Evolutionary conservation across 1,140 invertebrate species (phyloP), one percentile per base, ranked within the genome.

Genomic region (Theocolax elegans): DNA sequence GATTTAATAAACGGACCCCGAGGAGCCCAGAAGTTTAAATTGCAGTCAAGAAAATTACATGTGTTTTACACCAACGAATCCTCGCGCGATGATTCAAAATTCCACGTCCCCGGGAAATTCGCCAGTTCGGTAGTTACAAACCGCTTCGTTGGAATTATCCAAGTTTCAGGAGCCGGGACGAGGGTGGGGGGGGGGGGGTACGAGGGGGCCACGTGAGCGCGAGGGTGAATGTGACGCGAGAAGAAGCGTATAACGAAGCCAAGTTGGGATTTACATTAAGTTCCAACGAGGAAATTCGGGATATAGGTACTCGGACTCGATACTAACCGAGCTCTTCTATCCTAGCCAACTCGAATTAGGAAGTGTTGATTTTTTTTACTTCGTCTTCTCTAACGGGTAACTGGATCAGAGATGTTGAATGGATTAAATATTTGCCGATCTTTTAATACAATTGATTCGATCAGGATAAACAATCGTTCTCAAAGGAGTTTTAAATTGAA

Each of bases 21-120:
- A 51, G 46, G 65, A 44, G 51, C 38, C 25, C 35, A 49, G 60
- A 64, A 68, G 66, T 68, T 68, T 68, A 60, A 60, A 68, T 68
- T 51, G 35, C 66, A 40, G 44, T 17, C 31, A 10, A 51, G 31
- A 51, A 29, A 44, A 51, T 68, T 68, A 51, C 42, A 49, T 23
- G 65, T 49, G n/a, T 58, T 67, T 67, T 59, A 58, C 27, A 10
- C 31, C 31, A 6, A 35, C 10, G 31, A 35, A 35, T n/a, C n/a
- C n/a, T n/a, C 15, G 62, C 21, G 29, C 35, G 64, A 67, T 44
- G 64, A 66, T 66, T 56, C 65, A 56, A 58, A 56, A 54, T 62
- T 48, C 40, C 59, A 46, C 23, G 25, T 21, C n/a, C 7, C 10
- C 27, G 53, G 40, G 25, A 59, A 59, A 48, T 67, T 67, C 54